Evolutionary conservation across 2,888 invertebrate species (phyloP), one percentile per base, ranked within the genome.

Genomic region (Leucoma salicis): DNA sequence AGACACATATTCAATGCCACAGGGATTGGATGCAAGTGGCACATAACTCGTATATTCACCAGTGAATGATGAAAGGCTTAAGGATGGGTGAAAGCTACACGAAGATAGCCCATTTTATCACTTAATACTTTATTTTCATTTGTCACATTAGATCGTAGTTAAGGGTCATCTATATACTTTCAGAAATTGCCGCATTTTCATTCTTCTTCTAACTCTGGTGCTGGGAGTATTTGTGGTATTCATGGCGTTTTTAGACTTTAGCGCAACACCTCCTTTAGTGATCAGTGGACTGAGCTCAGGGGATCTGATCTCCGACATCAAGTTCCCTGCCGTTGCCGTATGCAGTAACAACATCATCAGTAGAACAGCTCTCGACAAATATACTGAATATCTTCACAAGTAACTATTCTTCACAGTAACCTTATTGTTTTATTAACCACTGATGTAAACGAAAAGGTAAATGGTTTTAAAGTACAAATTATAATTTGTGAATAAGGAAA

Each of bases 281-380:
- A 37, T 58, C 15, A 57, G 14, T 31, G 38, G 29, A 6, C 48
- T 47, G 32, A n/a, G 25, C 10, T 18, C 46, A 45, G 39, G 38
- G 29, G 18, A 15, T 3, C 78, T 87, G n/a, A 70, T 90, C 15
- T 63, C 74, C 39, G 68, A 82, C 32, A 70, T 92, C 10, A 76
- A 84, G 51, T 93, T 92, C 82, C 93, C 93, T 7, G 92, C 85
- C 0, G 78, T 93, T 28, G 91, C 91, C 3, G 79, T 93, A 51
- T 93, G 93, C 70, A 58, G 54, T 40, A 54, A 52, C 39, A 44
- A 42, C 31, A 8, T 61, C 42, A 56, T 60, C 39, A 44, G 56
- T 37, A 44, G 15, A 8, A 1, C 18, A 1, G 44, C 46, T 0
- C 35, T 60, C 5, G 21, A 31, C 6, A 53, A 56, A 31, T 48